phyloP scores from a whole-genome alignment of 2,797 vertebrate genomes.

The Myioborus melanocephalus region DNA sequence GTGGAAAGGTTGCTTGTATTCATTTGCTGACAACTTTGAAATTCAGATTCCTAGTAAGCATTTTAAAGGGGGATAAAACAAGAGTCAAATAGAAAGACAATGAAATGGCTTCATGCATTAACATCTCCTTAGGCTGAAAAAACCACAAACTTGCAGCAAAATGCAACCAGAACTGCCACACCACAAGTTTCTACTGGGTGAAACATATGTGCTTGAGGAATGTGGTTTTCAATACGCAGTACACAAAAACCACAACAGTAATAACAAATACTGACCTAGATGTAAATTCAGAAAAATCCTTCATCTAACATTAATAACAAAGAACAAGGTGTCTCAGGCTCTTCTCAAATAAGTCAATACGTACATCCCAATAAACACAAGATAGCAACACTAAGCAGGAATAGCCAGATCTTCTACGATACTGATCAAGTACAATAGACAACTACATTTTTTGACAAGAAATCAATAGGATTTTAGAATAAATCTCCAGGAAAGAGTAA shows the following conservation, averaged over 20 bases:
- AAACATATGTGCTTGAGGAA: neutral
- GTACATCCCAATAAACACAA: neutral
- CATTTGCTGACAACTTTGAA: neutral
- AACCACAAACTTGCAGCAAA: neutral
- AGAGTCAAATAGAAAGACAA: neutral
- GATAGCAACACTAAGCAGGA: neutral
- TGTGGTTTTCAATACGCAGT: neutral
- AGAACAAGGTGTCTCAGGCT: neutral
- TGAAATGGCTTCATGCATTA: neutral
- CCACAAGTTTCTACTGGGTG: neutral
- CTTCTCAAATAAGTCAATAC: neutral
- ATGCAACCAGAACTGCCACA: neutral
- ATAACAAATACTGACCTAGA: neutral
- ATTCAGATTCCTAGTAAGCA: neutral
- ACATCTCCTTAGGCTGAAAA: neutral
- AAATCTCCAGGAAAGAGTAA: slow-evolving; percentile 1
- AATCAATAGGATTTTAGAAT: slow-evolving; percentile 1
- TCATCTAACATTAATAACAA: neutral
- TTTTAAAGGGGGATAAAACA: neutral
- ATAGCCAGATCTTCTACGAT: neutral
- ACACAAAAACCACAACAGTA: neutral
- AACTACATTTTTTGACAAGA: neutral
- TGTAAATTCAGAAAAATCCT: neutral
- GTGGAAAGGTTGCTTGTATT: neutral
- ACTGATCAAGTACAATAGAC: neutral